phyloP scores from a whole-genome alignment of 2,113 vertebrate genomes.

The Notechis scutatus region DNA sequence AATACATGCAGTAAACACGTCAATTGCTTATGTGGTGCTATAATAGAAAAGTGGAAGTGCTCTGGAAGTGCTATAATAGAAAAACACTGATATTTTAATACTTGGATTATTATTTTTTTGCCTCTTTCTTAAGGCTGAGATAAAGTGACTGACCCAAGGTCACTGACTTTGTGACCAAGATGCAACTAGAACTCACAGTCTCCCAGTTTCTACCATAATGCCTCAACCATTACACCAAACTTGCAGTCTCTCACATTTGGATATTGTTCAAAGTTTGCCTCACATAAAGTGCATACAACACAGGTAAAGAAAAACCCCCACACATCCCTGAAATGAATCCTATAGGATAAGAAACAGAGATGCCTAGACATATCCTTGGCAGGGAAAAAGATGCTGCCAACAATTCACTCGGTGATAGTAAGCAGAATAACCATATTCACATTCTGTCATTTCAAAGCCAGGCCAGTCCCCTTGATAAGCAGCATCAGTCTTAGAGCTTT shows the following conservation, averaged over 20 bases:
- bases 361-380: not conserved
- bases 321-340: not conserved
- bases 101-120: not conserved
- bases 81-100: constrained; percentile 43
- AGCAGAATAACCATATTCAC: not conserved
- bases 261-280: constrained; percentile 4
- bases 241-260: not conserved
- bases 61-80: constrained; percentile 36
- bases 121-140: not conserved
- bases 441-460: not conserved
- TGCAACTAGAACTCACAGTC: not conserved
- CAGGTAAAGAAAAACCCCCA: not conserved
- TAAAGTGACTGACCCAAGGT: not conserved
- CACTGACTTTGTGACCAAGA: not conserved
- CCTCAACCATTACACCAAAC: not conserved
- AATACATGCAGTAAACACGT: constrained; percentile 49
- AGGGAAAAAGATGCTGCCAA: not conserved
- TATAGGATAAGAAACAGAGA: not conserved
- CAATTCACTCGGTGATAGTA: not conserved
- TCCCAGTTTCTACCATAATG: not conserved
- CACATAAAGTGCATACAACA: not conserved
- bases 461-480: not conserved
- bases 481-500: not conserved
- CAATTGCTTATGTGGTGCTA: constrained; percentile 44
- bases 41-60: constrained; percentile 46